Evolutionary conservation across 2,797 vertebrate genomes (phyloP), one percentile per base, ranked within the genome.

Genomic region (Argya squamiceps): DNA sequence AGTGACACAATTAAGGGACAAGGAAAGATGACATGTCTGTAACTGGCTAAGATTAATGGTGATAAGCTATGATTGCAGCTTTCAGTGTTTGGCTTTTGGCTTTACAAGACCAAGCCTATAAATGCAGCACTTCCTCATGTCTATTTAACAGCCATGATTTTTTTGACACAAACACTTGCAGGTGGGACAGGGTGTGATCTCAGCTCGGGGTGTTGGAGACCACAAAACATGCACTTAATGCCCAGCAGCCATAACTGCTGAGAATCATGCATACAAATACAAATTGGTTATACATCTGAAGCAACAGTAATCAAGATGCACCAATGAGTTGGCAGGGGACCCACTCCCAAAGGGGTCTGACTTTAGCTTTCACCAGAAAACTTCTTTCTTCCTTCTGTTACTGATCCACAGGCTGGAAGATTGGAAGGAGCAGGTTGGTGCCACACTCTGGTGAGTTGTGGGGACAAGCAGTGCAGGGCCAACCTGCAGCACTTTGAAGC

Each of bases 401-500:
- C 21, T 5, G 6, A 15, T 65, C 37, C 68, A 73, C 21, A 43
- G 74, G 32, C 27, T 67, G 64, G 20, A 8, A 55, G 50, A 19
- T 1, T 20, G 74, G n/a, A 10, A 39, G 67, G 70, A 44, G 34
- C 27, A 68, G 59, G 53, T 0, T 75, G 78, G 50, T 15, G 6
- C 44, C 2, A 0, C 5, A 34, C 30, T 53, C 71, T 1, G 1
- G n/a, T 0, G 4, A 58, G 49, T 30, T 8, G 24, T 6, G 9
- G 50, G 16, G 63, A 24, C 13, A 20, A 32, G 43, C 23, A 87
- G 34, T 26, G 37, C 7, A 3, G 12, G 43, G 24, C 34, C 52
- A 37, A 9, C 39, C 49, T 37, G 8, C 9, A 3, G 20, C 44
- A 27, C 19, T 41, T 29, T 44, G 37, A 34, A 91, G 12, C 23